These are phyloP conservation scores for Apodemia mormo DNA, from an alignment of 2,888 invertebrate species.

Conservation along the genomic window DNA sequence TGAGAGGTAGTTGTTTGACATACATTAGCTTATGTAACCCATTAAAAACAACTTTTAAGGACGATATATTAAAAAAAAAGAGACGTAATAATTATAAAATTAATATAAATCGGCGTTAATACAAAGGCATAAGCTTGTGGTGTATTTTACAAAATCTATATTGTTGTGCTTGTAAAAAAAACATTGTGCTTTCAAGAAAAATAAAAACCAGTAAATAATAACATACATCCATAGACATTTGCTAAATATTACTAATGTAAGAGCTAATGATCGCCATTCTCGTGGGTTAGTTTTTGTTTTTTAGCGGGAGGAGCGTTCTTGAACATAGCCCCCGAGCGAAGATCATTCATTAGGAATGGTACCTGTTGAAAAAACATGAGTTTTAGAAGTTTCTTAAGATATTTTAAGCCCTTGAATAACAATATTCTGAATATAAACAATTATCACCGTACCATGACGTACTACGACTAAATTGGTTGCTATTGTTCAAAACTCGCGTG, in stretches of 20 bases:
- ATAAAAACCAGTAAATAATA: not conserved
- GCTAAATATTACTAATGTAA: not conserved
- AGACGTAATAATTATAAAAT: not conserved
- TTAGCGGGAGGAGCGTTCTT: conserved; percentile 54
- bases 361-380: conserved; percentile 38
- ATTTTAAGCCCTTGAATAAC: no score
- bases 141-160: not conserved
- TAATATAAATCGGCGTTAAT: not conserved
- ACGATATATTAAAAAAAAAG: no score
- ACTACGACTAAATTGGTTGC: no score
- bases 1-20: no score
- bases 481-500: no score
- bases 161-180: not conserved
- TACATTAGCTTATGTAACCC: no score
- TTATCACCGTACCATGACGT: no score
- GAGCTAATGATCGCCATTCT: conserved; percentile 62
- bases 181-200: not conserved
- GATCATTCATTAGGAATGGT: conserved; percentile 59
- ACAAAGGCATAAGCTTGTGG: not conserved
- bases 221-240: not conserved
- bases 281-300: conserved; percentile 58
- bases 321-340: conserved; percentile 65
- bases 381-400: not conserved
- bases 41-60: no score
- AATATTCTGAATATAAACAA: no score